Conservation (phyloP, 2,797 vertebrate genomes). For the Rhabdophis nuchalis region DNA sequence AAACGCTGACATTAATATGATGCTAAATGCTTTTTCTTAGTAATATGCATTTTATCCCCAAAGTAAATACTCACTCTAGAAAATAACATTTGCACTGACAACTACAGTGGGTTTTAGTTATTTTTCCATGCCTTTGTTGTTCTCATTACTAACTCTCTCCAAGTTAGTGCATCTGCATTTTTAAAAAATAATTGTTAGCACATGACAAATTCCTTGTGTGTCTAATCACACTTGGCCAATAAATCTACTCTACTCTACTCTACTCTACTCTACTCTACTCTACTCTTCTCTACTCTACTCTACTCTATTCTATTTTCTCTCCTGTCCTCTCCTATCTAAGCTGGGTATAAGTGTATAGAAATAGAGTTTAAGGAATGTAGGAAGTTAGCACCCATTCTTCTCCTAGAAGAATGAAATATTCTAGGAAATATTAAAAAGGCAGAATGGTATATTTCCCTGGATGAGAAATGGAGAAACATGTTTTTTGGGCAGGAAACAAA, state of each 20-base stretch:
- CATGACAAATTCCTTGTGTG: not conserved
- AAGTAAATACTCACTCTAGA: not conserved
- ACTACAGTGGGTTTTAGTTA: not conserved
- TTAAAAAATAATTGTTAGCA: not conserved
- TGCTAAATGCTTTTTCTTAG: not conserved
- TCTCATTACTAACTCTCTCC: not conserved
- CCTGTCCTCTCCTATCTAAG: too few species aligned
- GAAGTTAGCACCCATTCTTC: too few species aligned
- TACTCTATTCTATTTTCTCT: too few species aligned
- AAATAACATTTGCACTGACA: not conserved
- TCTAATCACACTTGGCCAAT: not conserved
- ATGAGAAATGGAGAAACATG: too few species aligned
- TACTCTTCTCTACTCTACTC: too few species aligned
- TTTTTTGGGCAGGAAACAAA: too few species aligned
- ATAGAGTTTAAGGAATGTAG: too few species aligned
- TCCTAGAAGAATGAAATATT: too few species aligned
- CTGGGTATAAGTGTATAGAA: too few species aligned
- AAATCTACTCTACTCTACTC: not conserved
- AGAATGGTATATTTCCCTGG: too few species aligned
- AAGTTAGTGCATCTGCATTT: not conserved
- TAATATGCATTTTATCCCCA: not conserved
- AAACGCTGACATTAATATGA: not conserved
- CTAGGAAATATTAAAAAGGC: too few species aligned
- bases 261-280: not conserved
- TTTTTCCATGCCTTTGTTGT: not conserved